Base-by-base conservation (phyloP, 1,140 invertebrate genomes). In the Drosophila tristis region DNA sequence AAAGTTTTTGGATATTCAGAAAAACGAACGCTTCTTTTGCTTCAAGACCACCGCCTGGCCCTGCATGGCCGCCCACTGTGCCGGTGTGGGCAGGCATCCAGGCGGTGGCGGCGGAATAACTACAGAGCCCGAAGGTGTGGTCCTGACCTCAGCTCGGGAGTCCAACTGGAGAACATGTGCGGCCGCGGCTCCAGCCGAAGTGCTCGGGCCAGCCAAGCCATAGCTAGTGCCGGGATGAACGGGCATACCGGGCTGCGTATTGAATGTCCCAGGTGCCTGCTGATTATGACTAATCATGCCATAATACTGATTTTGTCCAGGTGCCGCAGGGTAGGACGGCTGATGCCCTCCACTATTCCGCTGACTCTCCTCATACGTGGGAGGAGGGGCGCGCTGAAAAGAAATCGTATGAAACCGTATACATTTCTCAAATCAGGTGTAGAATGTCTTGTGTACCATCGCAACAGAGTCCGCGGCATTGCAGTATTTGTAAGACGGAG, bases 11-110 rank as follows among this genome's bases (percentile, higher is more conserved):
- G 25, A 43, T 31, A 43, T 9, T 49, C 65, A 92, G 43, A 91
- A 91, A 39, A 92, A 91, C 16, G 91, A 81, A 42, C 90, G 86
- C 35, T 92, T 92, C 74, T 90, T 90, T 44, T 92, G 91, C 35
- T 92, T 91, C 11, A 92, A 11, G 15, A 91, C 68, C 20, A 91
- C 91, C 5, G 89, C 79, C 39, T 91, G 81, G 9, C 91, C 90
- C 48, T 91, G 89, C 77, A 92, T 87, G 2, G 89, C 90, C 0
- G 91, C 91, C 51, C 90, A 66, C 50, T 92, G 91, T 0, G 79
- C 91, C 0, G 91, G 79, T 2, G 90, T 92, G 1, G 91, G 90
- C 50, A 90, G 48, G 35, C 66, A 90, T 1, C 91, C 91, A 0
- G 91, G 91, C 6, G 91, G 91, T 2, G 91, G 91, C n/a, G 91